Base-by-base conservation (phyloP, 2,888 invertebrate genomes). In the Tetragnatha montana region DNA sequence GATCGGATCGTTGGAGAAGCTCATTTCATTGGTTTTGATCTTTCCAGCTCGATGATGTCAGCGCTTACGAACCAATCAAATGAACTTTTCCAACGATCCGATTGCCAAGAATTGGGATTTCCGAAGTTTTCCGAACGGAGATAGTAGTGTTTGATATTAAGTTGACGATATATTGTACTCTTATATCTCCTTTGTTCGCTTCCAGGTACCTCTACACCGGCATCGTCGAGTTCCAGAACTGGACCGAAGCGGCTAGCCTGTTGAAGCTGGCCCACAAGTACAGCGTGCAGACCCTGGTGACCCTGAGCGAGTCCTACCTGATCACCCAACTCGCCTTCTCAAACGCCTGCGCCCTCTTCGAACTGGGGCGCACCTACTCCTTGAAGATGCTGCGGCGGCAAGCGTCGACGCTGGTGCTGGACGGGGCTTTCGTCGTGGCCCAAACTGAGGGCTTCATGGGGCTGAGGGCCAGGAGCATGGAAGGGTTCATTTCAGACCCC, bases 151-250 rank as follows among this genome's bases (percentile, higher is more conserved):
- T n/a, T n/a, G n/a, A n/a, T n/a, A n/a, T n/a, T n/a, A n/a, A n/a
- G n/a, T n/a, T n/a, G n/a, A n/a, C n/a, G n/a, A n/a, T n/a, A n/a
- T n/a, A n/a, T n/a, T n/a, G n/a, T 35, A 35, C 35, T 35, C 35
- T 35, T 35, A 35, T n/a, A n/a, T n/a, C 35, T 35, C 35, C 1
- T n/a, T n/a, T 35, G 35, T 74, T n/a, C 12, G 7, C n/a, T 50
- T 75, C 0, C 74, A 89, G 90, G 47, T 90, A 85, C 19, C 19
- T 90, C 1, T 90, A 90, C 80, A 75, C 75, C 51, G 90, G 90
- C 1, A 21, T 60, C 0, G 49, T 83, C 6, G 80, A 87, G 4
- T 80, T 83, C 49, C 74, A 35, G 10, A 51, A 49, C 47, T 90
- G 90, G 90, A 14, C 7, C 8, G 87, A 82, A 4, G 75, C 74